Evolutionary conservation across 2,888 invertebrate genomes (phyloP), one percentile per base, ranked within the genome.

Genomic region (Tachina grossa): DNA sequence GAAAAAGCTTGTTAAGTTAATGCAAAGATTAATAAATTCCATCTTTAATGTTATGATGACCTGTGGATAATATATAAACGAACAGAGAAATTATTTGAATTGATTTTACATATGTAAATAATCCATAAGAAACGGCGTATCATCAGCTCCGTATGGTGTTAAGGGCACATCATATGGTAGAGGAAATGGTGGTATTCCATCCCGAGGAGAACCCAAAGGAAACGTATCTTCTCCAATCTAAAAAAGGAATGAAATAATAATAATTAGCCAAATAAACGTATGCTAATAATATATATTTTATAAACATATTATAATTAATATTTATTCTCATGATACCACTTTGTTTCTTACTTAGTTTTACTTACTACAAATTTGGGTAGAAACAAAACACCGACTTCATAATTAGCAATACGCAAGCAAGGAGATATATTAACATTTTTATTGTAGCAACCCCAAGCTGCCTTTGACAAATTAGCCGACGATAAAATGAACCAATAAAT

Each of bases 381-480:
- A 89, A 98, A 96, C 63, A 99, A 91, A 0, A 99, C 97, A 0
- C 99, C 99, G 0, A 95, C 96, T 93, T 99, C 99, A 90, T 97
- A 98, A 59, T 97, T 98, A 91, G 97, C 94, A 10, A 98, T 95
- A 47, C 96, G 94, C 1, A 94, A 91, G 0, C 94, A 94, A 0
- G 93, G 92, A 91, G 95, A 94, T 92, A 95, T 92, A 93, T 94
- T 89, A 4, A 90, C 85, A 57, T 94, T 94, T 84, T 94, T 95
- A 87, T 95, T 95, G 10, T 94, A 92, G 11, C 93, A 93, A 55
- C 99, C 99, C 99, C 99, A 99, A 0, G 99, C 99, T 1, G 99
- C 98, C 93, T 98, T 99, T 13, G 99, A 99, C 45, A 99, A 93
- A 93, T 99, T 99, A 0, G 97, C 98, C 75, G 98, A 98, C 0